Evolutionary conservation across 1,140 invertebrate species (phyloP).

Genomic region (Babylonia areolata): DNA sequence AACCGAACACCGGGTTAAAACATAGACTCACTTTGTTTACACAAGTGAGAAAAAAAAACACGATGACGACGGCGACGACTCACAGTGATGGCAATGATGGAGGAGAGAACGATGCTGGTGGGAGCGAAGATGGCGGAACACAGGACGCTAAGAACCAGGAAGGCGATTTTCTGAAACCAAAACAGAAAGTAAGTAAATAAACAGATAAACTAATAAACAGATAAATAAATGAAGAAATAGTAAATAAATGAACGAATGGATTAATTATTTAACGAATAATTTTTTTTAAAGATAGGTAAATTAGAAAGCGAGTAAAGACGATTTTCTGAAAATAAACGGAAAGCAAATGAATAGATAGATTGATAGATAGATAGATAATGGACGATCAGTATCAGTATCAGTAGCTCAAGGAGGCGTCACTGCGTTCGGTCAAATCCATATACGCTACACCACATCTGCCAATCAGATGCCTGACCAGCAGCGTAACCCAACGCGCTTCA

Average conservation of each 20-base stretch:
- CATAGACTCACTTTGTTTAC: too few species aligned
- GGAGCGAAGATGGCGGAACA: slow-evolving; percentile 15
- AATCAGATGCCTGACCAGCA: too few species aligned
- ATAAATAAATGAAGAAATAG: background rate
- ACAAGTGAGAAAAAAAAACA: background rate
- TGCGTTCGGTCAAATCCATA: too few species aligned
- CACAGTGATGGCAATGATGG: slow-evolving; percentile 8
- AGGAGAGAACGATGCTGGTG: background rate
- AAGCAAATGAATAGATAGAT: too few species aligned
- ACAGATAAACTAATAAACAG: background rate
- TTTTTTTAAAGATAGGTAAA: background rate
- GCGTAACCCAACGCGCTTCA: too few species aligned
- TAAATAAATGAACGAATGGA: background rate
- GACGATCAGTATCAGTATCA: too few species aligned
- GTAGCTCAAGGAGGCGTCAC: too few species aligned
- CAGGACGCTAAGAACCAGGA: slow-evolving; percentile 14
- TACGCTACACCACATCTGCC: too few species aligned
- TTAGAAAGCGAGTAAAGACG: too few species aligned
- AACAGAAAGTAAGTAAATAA: background rate
- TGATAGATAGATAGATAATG: too few species aligned
- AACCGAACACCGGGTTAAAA: too few species aligned
- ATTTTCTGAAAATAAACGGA: too few species aligned
- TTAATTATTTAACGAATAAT: background rate
- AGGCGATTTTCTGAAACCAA: slow-evolving; percentile 24
- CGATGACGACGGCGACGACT: background rate